phyloP scores from a whole-genome alignment of 2,113 vertebrate genomes.

The Syngnathoides biaculeatus region DNA sequence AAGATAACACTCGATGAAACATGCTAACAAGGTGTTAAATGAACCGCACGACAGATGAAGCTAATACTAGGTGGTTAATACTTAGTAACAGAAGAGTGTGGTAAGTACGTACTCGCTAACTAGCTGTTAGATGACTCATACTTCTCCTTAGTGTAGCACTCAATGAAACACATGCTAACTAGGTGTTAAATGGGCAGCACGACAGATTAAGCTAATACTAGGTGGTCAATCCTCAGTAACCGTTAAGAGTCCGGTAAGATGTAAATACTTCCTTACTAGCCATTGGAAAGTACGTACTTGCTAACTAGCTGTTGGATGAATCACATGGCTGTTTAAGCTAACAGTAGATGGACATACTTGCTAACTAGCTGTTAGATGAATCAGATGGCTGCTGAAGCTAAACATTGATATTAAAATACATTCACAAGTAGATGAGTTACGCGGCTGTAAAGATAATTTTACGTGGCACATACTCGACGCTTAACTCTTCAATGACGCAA shows the following conservation, averaged over 20 bases:
- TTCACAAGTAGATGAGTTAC: too few relatives aligned
- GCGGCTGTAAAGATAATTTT: too few relatives aligned
- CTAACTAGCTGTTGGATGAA: not conserved
- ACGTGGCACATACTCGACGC: too few relatives aligned
- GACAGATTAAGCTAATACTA: not conserved
- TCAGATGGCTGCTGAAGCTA: too few relatives aligned
- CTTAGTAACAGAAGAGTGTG: too few relatives aligned
- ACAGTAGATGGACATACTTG: not conserved
- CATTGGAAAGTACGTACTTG: not conserved
- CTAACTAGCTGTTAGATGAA: not conserved
- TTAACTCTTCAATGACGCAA: too few relatives aligned
- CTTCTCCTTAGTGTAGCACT: too few relatives aligned
- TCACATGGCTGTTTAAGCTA: not conserved
- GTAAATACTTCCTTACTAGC: not conserved
- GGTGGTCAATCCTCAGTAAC: not conserved
- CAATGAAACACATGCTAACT: not conserved
- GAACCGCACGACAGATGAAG: not conserved
- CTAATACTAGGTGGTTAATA: not conserved
- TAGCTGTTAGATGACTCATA: not conserved
- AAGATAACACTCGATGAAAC: not conserved
- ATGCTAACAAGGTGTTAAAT: not conserved
- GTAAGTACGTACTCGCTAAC: too few relatives aligned
- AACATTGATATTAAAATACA: too few relatives aligned
- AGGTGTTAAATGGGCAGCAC: not conserved
- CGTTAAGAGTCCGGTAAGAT: too few relatives aligned